Evolutionary conservation across 2,797 vertebrate genomes (phyloP), one percentile per base, ranked within the genome.

Genomic region (Thunnus albacares): DNA sequence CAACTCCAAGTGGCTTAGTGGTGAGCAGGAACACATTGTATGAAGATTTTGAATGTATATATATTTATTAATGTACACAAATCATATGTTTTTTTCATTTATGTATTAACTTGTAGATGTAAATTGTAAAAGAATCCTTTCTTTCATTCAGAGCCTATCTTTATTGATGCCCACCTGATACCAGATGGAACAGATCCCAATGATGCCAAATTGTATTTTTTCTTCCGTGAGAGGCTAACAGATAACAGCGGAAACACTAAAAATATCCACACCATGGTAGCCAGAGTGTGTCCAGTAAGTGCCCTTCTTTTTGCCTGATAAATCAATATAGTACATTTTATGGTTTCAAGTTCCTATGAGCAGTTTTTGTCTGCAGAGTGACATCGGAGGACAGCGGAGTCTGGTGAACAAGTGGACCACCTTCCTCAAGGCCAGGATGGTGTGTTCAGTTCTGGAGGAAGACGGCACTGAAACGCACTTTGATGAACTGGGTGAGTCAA

Each of bases 371-470:
- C 55, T 15, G 4, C 88, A 96, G 98, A 99, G 96, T 76, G 98
- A 99, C 91, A 97, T 97, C 0, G 98, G 98, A 22, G 98, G 98
- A 24, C 97, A 98, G 83, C 96, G 98, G 22, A 99, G 98, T 86
- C 96, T 99, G 0, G 98, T 99, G 68, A 99, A 99, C 92, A 99
- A 99, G 75, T 99, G 98, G 98, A 99, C 98, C 47, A 99, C 98
- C 0, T 99, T 99, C 92, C 93, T 99, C 33, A 99, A 99, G 89
- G 98, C 98, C 3, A 92, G 98, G 78, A 96, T 99, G 89, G 98
- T 99, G 60, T 99, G 98, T 80, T 99, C 98, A 0, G 98, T 99
- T 18, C 95, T 97, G 88, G 98, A 99, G 79, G 97, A 97, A 69
- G 98, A 99, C 43, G 98, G 98, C 71, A 98, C 98, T 0, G 98